A percentile compares a stretch with the other conserved stretches of the same genome.
Evolutionary conservation across 53 echinoderm and acorn worm species (phyloP).

Genomic region (Apostichopus leukothele): DNA sequence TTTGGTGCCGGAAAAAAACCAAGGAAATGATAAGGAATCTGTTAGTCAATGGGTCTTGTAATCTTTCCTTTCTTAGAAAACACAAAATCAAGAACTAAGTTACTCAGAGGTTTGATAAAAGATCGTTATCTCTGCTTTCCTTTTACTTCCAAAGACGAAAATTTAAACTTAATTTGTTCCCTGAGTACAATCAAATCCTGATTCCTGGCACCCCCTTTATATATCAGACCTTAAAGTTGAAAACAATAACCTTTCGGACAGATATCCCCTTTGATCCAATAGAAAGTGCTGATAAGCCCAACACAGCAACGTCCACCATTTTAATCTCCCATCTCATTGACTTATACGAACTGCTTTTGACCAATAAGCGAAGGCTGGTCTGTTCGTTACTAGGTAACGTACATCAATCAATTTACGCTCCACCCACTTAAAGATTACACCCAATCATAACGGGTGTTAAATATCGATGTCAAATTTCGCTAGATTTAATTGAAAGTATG

Average conservation of each 20-base stretch:
- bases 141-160: not conserved
- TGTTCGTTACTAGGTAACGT: slow-evolving; percentile 24
- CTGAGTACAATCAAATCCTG: slow-evolving; percentile 17
- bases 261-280: slow-evolving; percentile 19
- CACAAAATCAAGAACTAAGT: not conserved
- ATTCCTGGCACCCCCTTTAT: slow-evolving; percentile 34
- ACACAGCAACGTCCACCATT: slow-evolving; percentile 20
- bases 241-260: slow-evolving; percentile 34
- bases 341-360: slow-evolving; percentile 24
- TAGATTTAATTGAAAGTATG: not conserved
- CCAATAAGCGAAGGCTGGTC: slow-evolving; percentile 42
- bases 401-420: slow-evolving; percentile 1
- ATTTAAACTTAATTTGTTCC: not conserved
- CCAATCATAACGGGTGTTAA: slow-evolving; percentile 15
- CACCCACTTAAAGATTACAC: slow-evolving; percentile 8
- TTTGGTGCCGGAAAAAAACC: not conserved
- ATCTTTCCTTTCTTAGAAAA: slow-evolving; percentile 9
- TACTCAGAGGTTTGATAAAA: not conserved
- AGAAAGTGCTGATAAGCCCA: slow-evolving; percentile 12
- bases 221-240: slow-evolving; percentile 1
- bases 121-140: slow-evolving; percentile 15
- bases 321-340: slow-evolving; percentile 32
- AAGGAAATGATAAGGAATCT: not conserved
- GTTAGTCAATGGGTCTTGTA: not conserved
- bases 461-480: not conserved